These are phyloP conservation scores for Caenorhabditis sinica DNA, from an alignment of 2,888 invertebrate genomes.

Conservation along the genomic window DNA sequence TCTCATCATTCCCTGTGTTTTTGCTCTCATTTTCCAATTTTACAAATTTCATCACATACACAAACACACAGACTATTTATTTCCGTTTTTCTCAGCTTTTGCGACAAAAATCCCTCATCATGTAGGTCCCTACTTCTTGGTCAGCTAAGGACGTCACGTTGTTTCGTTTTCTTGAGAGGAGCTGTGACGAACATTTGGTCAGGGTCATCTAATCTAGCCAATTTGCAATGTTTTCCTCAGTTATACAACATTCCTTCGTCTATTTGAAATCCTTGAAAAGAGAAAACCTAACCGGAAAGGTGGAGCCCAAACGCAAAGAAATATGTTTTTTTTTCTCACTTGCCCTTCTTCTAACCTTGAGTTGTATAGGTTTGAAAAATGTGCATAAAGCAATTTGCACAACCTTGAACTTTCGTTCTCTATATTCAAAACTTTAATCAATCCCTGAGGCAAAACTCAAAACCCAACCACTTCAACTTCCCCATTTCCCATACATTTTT, in stretches of 20 bases:
- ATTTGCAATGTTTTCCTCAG: slow-evolving; percentile 13
- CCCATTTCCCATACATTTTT: slow-evolving; percentile 16
- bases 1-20: slow-evolving; percentile 45
- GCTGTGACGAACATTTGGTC: slow-evolving; percentile 43
- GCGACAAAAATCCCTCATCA: slow-evolving; percentile 7
- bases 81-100: slow-evolving; percentile 2
- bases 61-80: slow-evolving; percentile 13
- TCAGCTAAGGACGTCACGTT: slow-evolving; percentile 29
- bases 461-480: slow-evolving; percentile 49
- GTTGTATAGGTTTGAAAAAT: background rate
- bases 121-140: slow-evolving; percentile 22
- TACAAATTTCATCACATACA: slow-evolving; percentile 15
- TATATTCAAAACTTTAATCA: slow-evolving; percentile 22
- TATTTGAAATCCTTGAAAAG: slow-evolving; percentile 1
- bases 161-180: background rate
- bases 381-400: slow-evolving; percentile 1
- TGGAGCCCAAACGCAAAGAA: background rate
- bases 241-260: slow-evolving; percentile 9
- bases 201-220: slow-evolving; percentile 37
- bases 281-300: background rate
- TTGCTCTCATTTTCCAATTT: slow-evolving; percentile 30
- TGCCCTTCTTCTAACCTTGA: background rate
- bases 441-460: slow-evolving; percentile 26
- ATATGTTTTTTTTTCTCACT: background rate
- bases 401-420: slow-evolving; percentile 43